Base-by-base conservation (phyloP, 2,888 invertebrate species). In the Dromius quadrimaculatus region DNA sequence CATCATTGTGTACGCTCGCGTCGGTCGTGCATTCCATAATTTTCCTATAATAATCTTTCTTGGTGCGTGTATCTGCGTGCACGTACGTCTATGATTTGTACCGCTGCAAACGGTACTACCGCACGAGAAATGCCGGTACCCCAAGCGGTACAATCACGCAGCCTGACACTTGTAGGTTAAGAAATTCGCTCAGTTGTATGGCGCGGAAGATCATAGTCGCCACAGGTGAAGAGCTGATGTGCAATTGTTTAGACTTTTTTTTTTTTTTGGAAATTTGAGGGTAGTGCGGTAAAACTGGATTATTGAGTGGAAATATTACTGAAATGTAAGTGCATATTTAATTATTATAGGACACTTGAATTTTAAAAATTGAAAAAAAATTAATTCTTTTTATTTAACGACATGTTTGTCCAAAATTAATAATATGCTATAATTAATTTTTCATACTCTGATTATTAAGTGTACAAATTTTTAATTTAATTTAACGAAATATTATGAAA, bases 141-240 rank as follows among this genome's bases (percentile, higher is more conserved):
- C 38, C 54, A 38, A 66, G 66, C 66, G 66, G 66, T 66, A 66
- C 66, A 57, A 47, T 47, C 50, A 65, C 50, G 65, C 54, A 38
- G 57, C 54, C 66, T 66, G 66, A 66, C 66, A 66, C 66, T 66
- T 66, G 66, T 66, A 66, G 66, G 66, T 66, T 66, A 66, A 66
- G 66, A 66, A 66, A 66, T 66, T 66, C 66, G 66, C 66, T 66
- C 43, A 47, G 47, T 47, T 63, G 63, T 43, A 32, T 43, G 43
- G 63, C 63, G 63, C 63, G 63, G 9, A 63, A 43, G 63, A 57
- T 57, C 57, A 57, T 57, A 32, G 57, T 13, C 17, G 34, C 17
- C 57, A 23, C 23, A 57, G 57, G 34, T 34, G 57, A 9, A 11
- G n/a, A 22, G 22, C 38, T 17, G 43, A 41, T 28, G 41, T 13